These are phyloP conservation scores for Phoeniculus purpureus DNA, from an alignment of 2,797 vertebrate genomes.

Conservation along the genomic window DNA sequence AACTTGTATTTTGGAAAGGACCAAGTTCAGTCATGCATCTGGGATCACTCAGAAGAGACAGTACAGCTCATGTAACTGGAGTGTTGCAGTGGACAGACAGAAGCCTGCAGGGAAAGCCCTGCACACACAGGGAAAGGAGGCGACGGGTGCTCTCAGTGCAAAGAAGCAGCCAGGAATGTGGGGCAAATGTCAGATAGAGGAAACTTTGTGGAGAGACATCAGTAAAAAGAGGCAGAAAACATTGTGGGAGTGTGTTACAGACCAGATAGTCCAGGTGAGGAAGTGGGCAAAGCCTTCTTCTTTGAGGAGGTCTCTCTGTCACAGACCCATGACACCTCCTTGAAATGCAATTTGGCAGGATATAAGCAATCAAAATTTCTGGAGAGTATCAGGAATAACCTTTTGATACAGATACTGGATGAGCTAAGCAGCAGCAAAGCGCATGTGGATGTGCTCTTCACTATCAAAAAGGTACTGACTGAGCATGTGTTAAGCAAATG, in stretches of 20 bases:
- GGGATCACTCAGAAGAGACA: background rate
- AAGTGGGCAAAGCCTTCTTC: background rate
- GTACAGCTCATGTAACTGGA: rapidly evolving
- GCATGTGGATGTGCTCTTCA: too few species aligned
- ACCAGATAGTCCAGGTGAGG: background rate
- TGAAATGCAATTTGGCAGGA: background rate
- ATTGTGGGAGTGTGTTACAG: background rate
- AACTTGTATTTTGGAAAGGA: too few species aligned
- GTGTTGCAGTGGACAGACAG: background rate
- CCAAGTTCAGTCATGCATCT: too few species aligned
- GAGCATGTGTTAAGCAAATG: too few species aligned
- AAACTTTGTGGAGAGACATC: background rate
- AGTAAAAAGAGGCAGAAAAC: background rate
- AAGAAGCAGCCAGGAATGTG: background rate
- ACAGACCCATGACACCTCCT: rapidly evolving
- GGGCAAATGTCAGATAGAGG: too few species aligned
- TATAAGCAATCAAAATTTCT: background rate
- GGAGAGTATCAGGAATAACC: background rate
- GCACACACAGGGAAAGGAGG: background rate
- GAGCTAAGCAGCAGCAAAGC: background rate
- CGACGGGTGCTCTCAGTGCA: rapidly evolving
- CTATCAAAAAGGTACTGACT: too few species aligned
- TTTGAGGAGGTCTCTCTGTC: background rate
- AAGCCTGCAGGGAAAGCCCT: background rate
- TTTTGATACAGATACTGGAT: background rate